Evolutionary conservation across 2,113 vertebrate species (phyloP), one percentile per base, ranked within the genome.

Genomic region (Toxostoma redivivum): DNA sequence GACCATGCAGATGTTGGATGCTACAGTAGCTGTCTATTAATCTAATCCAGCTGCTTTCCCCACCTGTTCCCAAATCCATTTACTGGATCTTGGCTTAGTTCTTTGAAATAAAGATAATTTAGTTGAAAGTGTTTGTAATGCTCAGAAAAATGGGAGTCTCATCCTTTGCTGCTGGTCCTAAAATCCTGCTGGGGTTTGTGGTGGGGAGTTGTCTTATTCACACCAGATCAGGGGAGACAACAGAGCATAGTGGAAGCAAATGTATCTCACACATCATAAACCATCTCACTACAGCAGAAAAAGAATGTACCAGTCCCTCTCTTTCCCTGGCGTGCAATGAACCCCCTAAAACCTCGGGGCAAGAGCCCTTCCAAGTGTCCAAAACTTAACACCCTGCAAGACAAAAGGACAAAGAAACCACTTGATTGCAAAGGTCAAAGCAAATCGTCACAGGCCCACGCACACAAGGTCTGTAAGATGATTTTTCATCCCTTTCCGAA

Each of bases 1-100:
- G 0, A 70, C 58, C 81, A 24, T 3, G 2, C 69, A 78, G 60
- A 50, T 25, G 38, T 69, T 7, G 42, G 3, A 15, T 0, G 7
- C 44, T 28, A 9, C 48, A 47, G 5, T 78, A 87, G 69, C 28
- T 87, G 78, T 12, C 44, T 31, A 6, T 16, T 22, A 27, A 87
- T 69, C 61, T 44, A 64, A 74, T n/a, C 42, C 27, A 78, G 47
- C 7, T 12, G 35, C 81, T 67, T 87, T 90, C 74, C 65, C 81
- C 81, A 95, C 87, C 84, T 95, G 92, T 37, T 87, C 85, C 42
- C 57, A 91, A 85, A 93, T 51, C 53, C 81, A 60, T 64, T 60
- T n/a, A 60, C 1, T 93, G 85, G 37, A 85, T 64, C 66, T 82
- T 76, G 78, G 61, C 85, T 92, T 85, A 64, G 11, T 72, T 87